Evolutionary conservation across 2,113 vertebrate species (phyloP).

Genomic region (Gallinago undulata): DNA sequence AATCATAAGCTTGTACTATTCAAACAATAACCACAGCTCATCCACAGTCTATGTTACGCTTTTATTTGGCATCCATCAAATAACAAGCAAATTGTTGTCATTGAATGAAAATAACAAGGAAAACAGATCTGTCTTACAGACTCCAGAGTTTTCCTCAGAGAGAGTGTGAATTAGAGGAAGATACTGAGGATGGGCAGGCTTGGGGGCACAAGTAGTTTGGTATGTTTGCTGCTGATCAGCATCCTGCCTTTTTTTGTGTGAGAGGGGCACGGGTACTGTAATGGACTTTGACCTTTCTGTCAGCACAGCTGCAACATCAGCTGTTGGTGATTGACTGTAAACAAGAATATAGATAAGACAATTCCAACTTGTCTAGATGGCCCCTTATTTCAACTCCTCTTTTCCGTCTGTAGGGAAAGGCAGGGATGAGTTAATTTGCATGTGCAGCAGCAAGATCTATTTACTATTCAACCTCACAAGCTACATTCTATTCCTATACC

Average conservation of each 20-base stretch:
- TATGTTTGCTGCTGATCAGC: background rate
- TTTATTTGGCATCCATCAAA: background rate
- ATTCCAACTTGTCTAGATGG: background rate
- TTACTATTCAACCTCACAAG: background rate
- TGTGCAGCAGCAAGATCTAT: background rate
- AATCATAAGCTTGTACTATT: background rate
- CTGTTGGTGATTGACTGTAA: background rate
- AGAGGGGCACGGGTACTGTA: rapidly evolving
- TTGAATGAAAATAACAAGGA: background rate
- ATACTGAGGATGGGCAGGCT: background rate
- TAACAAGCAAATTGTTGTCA: background rate
- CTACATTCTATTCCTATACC: background rate
- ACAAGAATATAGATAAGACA: background rate
- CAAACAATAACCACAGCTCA: background rate
- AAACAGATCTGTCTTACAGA: background rate
- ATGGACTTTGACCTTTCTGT: background rate
- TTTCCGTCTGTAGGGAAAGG: background rate
- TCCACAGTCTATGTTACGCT: background rate
- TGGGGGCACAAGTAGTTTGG: background rate
- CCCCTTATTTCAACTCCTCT: background rate
- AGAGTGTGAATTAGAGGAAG: background rate
- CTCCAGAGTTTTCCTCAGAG: background rate
- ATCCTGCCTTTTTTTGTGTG: background rate
- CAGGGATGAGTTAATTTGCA: background rate
- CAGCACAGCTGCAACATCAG: background rate